Evolutionary conservation across 2,113 vertebrate genomes (phyloP).

Genomic region (Pyrgilauda ruficollis): DNA sequence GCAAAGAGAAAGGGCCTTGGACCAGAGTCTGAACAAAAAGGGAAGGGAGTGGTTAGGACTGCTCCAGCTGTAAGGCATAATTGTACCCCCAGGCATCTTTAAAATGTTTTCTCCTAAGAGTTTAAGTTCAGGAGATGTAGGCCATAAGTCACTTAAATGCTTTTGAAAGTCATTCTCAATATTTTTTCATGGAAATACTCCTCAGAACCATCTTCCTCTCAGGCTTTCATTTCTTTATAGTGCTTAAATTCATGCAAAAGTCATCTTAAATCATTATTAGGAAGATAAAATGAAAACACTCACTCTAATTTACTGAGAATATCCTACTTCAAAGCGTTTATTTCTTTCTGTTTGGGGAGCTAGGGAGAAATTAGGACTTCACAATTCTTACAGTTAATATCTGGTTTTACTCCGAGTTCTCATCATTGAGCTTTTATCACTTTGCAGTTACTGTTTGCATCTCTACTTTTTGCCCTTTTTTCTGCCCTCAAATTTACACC

Average conservation of each 20-base stretch:
- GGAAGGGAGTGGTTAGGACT: not conserved
- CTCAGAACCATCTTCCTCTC: not conserved
- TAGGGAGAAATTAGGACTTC: conserved; percentile 42
- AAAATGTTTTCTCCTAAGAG: conserved; percentile 28
- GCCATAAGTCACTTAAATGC: conserved; percentile 35
- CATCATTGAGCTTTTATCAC: not conserved
- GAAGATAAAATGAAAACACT: conserved; percentile 47
- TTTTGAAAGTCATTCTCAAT: conserved; percentile 21
- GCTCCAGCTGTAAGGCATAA: not conserved
- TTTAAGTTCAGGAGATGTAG: not conserved
- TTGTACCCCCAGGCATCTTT: not conserved
- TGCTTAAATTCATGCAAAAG: conserved; percentile 23
- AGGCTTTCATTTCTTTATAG: conserved; percentile 21
- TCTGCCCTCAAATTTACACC: conserved; percentile 5
- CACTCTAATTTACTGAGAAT: conserved; percentile 32
- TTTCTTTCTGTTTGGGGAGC: conserved; percentile 35
- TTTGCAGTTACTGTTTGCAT: not conserved
- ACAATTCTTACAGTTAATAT: conserved; percentile 31
- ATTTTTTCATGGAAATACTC: conserved; percentile 32
- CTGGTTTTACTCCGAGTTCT: not conserved
- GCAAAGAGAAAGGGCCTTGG: not conserved
- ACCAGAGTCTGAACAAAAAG: not conserved
- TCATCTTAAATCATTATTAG: conserved; percentile 40
- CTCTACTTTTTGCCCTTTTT: not conserved
- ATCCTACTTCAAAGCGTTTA: conserved; percentile 23